Base-by-base conservation (phyloP, 2,888 invertebrate species). In the Heterodera filipjevi region DNA sequence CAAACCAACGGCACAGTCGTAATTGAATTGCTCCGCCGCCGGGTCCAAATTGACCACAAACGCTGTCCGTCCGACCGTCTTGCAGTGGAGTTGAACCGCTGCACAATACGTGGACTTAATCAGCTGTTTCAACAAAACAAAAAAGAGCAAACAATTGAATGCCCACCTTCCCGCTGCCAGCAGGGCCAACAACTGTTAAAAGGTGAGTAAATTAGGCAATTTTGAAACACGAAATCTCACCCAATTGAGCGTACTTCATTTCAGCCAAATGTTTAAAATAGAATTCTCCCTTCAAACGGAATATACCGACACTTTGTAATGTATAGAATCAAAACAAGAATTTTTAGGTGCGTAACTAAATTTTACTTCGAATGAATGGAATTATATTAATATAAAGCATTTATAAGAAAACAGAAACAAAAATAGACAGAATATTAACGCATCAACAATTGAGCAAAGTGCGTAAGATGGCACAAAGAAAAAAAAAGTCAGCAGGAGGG, bases 21-120 rank as follows among this genome's bases (percentile, higher is more conserved):
- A 99, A 86, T 94, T 93, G 91, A 98, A 99, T 89, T 94, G 92
- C 90, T 99, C 99, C 0, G 98, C 97, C 0, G 99, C 99, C 0
- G 99, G 99, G 90, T 99, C 99, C 80, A 99, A 91, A 91, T 99
- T 99, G 0, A 98, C 93, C 0, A 85, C 83, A 82, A 95, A 93
- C 22, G 96, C 92, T 0, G 92, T 91, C 82, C 96, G 92, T 64
- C 90, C 88, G 79, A 93, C 93, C 3, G 86, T 86, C 82, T 93
- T 93, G 79, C 93, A 92, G 90, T 97, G 95, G 87, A 93, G 93
- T 81, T 94, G 94, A 90, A 99, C 92, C 0, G 84, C 84, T 6
- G 84, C 80, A 75, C 88, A 88, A 79, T 88, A 88, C 0, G 88
- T 88, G 16, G 88, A 88, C 85, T 87, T 53, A 59, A 79, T 6